These are phyloP conservation scores for Tholera decimalis DNA, from an alignment of 2,888 invertebrate genomes.

Conservation along the genomic window DNA sequence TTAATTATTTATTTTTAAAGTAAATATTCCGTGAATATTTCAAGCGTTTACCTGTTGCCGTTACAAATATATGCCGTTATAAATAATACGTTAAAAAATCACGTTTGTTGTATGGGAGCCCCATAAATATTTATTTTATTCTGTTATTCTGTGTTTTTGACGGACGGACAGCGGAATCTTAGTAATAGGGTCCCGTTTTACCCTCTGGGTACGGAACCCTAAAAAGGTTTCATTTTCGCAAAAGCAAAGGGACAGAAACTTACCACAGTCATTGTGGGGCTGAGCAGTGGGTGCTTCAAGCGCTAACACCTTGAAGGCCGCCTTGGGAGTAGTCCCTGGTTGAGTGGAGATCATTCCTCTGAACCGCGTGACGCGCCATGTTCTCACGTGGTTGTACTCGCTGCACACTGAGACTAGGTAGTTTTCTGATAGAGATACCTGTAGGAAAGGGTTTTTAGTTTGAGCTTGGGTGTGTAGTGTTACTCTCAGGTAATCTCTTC, in stretches of 20 bases:
- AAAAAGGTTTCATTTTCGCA: background rate
- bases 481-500: background rate
- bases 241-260: constrained; percentile 49
- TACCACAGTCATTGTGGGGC: constrained; percentile 93
- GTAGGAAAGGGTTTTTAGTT: constrained; percentile 8
- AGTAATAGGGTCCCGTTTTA: too few relatives aligned
- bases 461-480: background rate
- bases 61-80: too few relatives aligned
- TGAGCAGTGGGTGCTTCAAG: constrained; percentile 92
- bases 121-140: too few relatives aligned
- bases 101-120: too few relatives aligned
- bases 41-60: too few relatives aligned
- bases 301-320: constrained; percentile 99
- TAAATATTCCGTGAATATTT: too few relatives aligned
- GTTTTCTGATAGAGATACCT: constrained; percentile 98
- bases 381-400: constrained; percentile 99
- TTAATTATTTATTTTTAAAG: too few relatives aligned
- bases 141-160: too few relatives aligned
- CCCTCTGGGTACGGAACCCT: too few relatives aligned
- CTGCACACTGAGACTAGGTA: constrained; percentile 98
- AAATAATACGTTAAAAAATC: too few relatives aligned
- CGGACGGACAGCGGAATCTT: too few relatives aligned
- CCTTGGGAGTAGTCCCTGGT: constrained; percentile 99
- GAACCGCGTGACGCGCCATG: constrained; percentile 99
- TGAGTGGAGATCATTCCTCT: constrained; percentile 99